A percentile compares a stretch with the other conserved stretches of the same genome.
Evolutionary conservation across 1,140 invertebrate species (phyloP).

Genomic region (Atopsyche davidsoni): DNA sequence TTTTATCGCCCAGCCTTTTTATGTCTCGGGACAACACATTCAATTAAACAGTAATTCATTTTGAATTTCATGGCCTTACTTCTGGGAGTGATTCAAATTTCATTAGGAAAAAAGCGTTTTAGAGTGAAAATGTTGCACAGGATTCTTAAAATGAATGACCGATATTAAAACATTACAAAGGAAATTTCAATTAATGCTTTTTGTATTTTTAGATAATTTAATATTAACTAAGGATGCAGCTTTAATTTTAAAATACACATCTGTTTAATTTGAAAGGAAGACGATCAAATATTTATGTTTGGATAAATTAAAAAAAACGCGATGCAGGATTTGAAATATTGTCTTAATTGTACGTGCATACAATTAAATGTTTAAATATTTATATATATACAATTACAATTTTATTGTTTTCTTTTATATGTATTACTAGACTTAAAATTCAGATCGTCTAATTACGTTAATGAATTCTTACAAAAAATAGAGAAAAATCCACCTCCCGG

Average conservation of each 20-base stretch:
- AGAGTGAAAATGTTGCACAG: background rate
- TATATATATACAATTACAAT: conserved; percentile 1
- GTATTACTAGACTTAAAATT: too few species aligned
- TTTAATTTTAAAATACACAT: too few species aligned
- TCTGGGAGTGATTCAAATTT: background rate
- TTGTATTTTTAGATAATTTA: too few species aligned
- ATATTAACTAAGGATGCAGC: too few species aligned
- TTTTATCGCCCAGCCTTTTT: conserved; percentile 2
- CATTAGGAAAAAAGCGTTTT: background rate
- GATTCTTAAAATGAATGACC: too few species aligned
- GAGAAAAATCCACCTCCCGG: background rate
- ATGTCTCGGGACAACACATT: background rate
- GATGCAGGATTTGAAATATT: too few species aligned
- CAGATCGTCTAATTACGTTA: background rate
- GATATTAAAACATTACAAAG: too few species aligned
- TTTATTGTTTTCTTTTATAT: background rate
- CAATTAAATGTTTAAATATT: background rate
- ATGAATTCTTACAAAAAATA: background rate
- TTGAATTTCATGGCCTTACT: background rate
- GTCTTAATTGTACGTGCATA: too few species aligned
- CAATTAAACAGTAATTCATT: background rate
- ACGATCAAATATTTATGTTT: too few species aligned
- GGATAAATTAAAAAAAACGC: too few species aligned
- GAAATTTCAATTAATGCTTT: too few species aligned
- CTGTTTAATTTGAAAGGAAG: too few species aligned